Base-by-base conservation (phyloP, 2,888 invertebrate genomes). In the Zaprionus lineosus region DNA sequence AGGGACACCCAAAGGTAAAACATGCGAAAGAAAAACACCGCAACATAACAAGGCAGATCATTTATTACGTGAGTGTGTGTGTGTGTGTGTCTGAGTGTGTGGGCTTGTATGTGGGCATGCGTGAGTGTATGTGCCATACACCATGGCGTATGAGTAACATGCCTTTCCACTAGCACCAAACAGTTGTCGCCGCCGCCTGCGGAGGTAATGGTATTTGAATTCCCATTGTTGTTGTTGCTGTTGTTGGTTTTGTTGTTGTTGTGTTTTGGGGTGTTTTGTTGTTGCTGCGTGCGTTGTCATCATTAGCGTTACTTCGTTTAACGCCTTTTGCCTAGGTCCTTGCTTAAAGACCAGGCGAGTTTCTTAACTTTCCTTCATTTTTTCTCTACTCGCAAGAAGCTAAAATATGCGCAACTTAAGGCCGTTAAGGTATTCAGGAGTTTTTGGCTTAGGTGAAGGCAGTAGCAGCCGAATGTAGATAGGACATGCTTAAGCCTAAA, bases 121-220 rank as follows among this genome's bases (percentile, higher is more conserved):
- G n/a, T n/a, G n/a, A n/a, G n/a, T n/a, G n/a, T n/a, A n/a, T n/a
- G n/a, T n/a, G n/a, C n/a, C n/a, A n/a, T 29, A 64, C 82, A 57
- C 57, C 61, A 37, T 26, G 52, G 74, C 83, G 85, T 78, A 85
- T 85, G 76, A 48, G 84, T 79, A 75, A 85, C 81, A 73, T 64
- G 63, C 51, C 72, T 68, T 51, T 58, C 29, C 59, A 71, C 75
- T 53, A 60, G 48, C 60, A 33, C 21, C 56, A 48, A 55, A 64
- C 60, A 48, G 68, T 60, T 71, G 72, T 65, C 44, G 48, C 43
- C 28, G 15, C 48, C 40, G 41, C 43, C 60, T 36, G 15, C 36
- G 31, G n/a, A n/a, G 33, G 16, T 60, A 65, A 71, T 64, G 58
- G 58, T 24, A 37, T 50, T 52, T 21, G 7, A 26, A 18, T 33